Base-by-base conservation (phyloP, 2,888 invertebrate species). In the Sesamia inferens region DNA sequence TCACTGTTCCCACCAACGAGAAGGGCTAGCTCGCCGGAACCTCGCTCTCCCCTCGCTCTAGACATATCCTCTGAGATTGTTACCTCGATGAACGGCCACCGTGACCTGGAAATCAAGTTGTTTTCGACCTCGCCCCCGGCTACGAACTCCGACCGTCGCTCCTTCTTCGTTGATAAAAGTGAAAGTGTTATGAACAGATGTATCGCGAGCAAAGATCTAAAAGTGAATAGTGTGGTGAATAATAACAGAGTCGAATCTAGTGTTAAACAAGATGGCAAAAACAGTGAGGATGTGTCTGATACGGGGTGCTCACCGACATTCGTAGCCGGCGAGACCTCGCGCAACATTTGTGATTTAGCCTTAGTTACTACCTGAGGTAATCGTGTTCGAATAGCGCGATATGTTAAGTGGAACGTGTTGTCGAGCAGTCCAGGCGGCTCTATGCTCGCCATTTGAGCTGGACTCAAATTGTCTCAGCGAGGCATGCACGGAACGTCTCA, bases 1-100 rank as follows among this genome's bases (percentile, higher is more conserved):
- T 96, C 96, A 71, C 89, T 96, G 83, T 96, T 96, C 88, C 96
- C 95, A 88, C 95, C 94, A 78, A 90, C 93, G 68, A 92, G 93
- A 90, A 91, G 92, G 85, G 90, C 92, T 68, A 94, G 91, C 85
- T 95, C 95, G 66, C 95, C 95, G 31, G 95, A 94, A 86, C 94
- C 94, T 74, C 94, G 92, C 84, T 96, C 92, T 87, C 94, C 94
- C 66, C 95, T 93, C 82, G 95, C 94, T 80, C 94, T 98, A 87
- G 97, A 98, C 92, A 98, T 98, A 75, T 97, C 98, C 51, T 98
- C 98, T 54, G 97, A 98, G 90, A 98, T 98, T 86, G 97, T 98
- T 83, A 98, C 98, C 44, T 98, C 98, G 62, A 97, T 97, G 85
- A 97, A 98, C 90, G 98, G 98, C 63, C 98, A 98, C 90, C 96